These are phyloP conservation scores for Bimastos eiseni DNA, from an alignment of 2,888 invertebrate genomes.

Conservation along the genomic window DNA sequence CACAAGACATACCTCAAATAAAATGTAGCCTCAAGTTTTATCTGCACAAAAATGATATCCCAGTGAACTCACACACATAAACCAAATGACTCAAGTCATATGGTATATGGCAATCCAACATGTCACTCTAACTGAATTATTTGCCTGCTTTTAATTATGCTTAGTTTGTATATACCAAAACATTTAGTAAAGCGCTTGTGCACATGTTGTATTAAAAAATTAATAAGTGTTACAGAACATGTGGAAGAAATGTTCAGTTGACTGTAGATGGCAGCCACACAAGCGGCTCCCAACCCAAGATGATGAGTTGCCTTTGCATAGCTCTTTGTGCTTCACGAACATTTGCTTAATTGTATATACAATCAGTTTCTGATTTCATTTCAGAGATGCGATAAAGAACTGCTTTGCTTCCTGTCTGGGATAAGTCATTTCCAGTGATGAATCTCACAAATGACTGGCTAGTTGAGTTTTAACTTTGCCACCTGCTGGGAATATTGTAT, in stretches of 20 bases:
- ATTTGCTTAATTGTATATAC: too few relatives aligned
- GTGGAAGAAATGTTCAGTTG: neutral
- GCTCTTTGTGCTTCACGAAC: neutral
- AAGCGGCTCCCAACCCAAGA: too few relatives aligned
- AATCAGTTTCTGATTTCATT: neutral
- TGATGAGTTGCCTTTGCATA: neutral
- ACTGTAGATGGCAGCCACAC: neutral
- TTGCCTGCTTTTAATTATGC: too few relatives aligned
- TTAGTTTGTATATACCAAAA: too few relatives aligned
- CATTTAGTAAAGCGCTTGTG: neutral
- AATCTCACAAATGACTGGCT: neutral
- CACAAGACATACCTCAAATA: too few relatives aligned
- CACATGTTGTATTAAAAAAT: neutral
- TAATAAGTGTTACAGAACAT: neutral
- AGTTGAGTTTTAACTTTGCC: neutral
- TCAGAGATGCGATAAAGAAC: slow-evolving; percentile 42
- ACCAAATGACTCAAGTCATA: too few relatives aligned
- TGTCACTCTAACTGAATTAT: too few relatives aligned
- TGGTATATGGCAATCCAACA: too few relatives aligned
- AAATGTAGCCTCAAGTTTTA: too few relatives aligned
- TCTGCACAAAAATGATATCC: too few relatives aligned
- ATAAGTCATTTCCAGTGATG: neutral
- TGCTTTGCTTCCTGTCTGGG: slow-evolving; percentile 36
- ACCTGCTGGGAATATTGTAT: neutral
- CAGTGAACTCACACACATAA: too few relatives aligned